Evolutionary conservation across 64 coral and sea anemone genomes (phyloP).

Genomic region (Astreopora myriophthalma): DNA sequence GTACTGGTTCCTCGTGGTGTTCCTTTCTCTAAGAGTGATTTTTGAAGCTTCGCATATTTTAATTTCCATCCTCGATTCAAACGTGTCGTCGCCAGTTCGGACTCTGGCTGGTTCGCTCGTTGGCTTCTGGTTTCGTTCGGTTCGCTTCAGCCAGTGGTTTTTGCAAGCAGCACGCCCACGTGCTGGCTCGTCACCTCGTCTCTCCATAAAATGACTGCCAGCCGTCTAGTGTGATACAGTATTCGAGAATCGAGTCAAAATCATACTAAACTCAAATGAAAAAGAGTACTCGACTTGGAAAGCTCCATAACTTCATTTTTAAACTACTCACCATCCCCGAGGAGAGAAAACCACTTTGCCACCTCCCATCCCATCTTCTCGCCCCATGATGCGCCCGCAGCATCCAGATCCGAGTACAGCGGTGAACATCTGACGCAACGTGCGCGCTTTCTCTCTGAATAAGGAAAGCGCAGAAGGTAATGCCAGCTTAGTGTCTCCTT

Average conservation of each 20-base stretch:
- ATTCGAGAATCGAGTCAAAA: too few relatives aligned
- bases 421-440: constrained; percentile 85
- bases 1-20: neutral
- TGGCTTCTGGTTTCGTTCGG: too few relatives aligned
- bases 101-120: too few relatives aligned
- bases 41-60: neutral
- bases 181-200: too few relatives aligned
- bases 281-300: too few relatives aligned
- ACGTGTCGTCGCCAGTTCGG: neutral
- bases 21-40: neutral
- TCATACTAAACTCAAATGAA: too few relatives aligned
- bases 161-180: too few relatives aligned
- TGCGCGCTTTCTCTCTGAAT: constrained; percentile 61
- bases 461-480: constrained; percentile 79
- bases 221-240: too few relatives aligned
- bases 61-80: neutral
- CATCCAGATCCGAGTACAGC: constrained; percentile 62
- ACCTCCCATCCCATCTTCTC: constrained; percentile 96
- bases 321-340: constrained; percentile 32
- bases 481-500: constrained; percentile 71
- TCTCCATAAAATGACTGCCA: too few relatives aligned
- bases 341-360: constrained; percentile 75
- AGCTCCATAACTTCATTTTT: neutral
- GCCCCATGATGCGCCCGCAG: constrained; percentile 82
- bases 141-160: too few relatives aligned